These are phyloP conservation scores for Anolis carolinensis DNA, from an alignment of 2,113 vertebrate species.

Conservation along the genomic window DNA sequence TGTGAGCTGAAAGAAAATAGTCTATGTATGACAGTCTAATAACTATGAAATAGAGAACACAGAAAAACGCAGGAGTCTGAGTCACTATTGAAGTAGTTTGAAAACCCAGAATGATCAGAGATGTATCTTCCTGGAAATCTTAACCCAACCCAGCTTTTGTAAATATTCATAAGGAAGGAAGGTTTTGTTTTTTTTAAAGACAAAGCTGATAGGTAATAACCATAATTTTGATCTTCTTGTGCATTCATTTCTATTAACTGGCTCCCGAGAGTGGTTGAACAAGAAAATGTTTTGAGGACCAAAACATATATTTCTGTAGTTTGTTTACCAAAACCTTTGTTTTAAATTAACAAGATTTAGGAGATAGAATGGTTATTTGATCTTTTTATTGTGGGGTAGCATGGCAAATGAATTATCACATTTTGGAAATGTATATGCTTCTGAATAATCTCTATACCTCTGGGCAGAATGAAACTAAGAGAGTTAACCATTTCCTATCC, in stretches of 20 bases:
- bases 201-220: background rate
- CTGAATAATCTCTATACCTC: background rate
- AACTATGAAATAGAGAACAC: background rate
- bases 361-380: background rate
- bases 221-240: background rate
- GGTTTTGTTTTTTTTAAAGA: too few species aligned
- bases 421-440: background rate
- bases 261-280: background rate
- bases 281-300: background rate
- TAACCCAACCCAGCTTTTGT: background rate
- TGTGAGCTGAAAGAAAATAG: background rate
- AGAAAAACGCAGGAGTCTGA: background rate
- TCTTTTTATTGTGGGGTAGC: background rate
- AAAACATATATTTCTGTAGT: background rate
- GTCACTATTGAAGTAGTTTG: background rate
- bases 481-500: background rate
- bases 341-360: background rate
- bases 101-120: background rate
- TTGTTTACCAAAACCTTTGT: background rate
- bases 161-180: background rate
- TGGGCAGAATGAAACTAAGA: background rate
- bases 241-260: background rate
- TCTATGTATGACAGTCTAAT: background rate
- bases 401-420: background rate
- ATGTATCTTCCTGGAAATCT: background rate